Percentiles rank a stretch among this genome's conserved stretches.
Conservation (phyloP, 1,140 invertebrate species). For the Drosophila gunungcola region DNA sequence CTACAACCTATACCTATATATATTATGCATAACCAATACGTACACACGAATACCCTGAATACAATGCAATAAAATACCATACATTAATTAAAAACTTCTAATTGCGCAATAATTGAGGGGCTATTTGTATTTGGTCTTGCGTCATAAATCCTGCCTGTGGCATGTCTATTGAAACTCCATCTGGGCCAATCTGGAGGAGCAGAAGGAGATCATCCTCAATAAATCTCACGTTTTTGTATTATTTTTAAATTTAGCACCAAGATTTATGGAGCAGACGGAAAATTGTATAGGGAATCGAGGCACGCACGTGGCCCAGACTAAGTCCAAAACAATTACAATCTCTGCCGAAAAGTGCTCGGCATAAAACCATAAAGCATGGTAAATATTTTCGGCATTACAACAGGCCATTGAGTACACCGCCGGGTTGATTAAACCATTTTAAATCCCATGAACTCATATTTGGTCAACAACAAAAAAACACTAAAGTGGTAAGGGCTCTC, state of each 20-base stretch:
- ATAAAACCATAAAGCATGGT: constrained; percentile 45
- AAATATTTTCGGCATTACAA: constrained; percentile 52
- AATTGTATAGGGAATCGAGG: constrained; percentile 30
- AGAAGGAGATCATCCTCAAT: constrained; percentile 9
- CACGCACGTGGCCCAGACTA: constrained; percentile 44
- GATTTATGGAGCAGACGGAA: constrained; percentile 47
- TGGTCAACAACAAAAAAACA: constrained; percentile 61
- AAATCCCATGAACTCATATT: constrained; percentile 66
- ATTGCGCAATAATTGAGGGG: constrained; percentile 62
- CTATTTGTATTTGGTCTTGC: constrained; percentile 29
- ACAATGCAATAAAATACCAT: constrained; percentile 54
- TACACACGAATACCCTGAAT: constrained; percentile 50
- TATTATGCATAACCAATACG: constrained; percentile 48
- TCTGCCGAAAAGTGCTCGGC: constrained; percentile 20
- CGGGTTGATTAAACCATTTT: constrained; percentile 75
- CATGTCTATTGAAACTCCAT: constrained; percentile 43
- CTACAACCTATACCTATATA: constrained; percentile 28
- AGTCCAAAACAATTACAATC: constrained; percentile 19
- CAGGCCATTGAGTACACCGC: background rate
- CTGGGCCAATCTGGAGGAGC: constrained; percentile 4
- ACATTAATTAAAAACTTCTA: constrained; percentile 57
- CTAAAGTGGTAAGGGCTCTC: constrained; percentile 51
- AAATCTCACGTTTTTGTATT: constrained; percentile 57
- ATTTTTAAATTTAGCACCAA: constrained; percentile 44
- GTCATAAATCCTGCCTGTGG: constrained; percentile 24